These are phyloP conservation scores for Catocala sponsa DNA, from an alignment of 2,888 invertebrate species.

Conservation along the genomic window DNA sequence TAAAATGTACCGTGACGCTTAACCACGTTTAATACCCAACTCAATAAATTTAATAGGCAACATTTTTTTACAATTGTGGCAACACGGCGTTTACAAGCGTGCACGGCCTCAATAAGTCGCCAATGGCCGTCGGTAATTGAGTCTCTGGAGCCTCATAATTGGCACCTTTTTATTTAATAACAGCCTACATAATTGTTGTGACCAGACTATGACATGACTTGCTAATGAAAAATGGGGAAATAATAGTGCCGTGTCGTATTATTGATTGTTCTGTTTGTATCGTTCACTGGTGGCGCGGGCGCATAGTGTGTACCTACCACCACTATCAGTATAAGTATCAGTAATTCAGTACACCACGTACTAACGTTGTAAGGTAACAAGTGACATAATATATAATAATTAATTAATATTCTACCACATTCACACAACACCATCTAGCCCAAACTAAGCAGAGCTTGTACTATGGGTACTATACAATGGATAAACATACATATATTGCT, in stretches of 20 bases:
- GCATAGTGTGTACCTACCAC: too few relatives aligned
- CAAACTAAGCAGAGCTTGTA: too few relatives aligned
- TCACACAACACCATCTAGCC: too few relatives aligned
- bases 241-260: conserved; percentile 29
- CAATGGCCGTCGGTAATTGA: conserved; percentile 69
- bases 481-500: too few relatives aligned
- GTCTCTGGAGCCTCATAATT: conserved; percentile 74
- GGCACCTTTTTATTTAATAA: conserved; percentile 76
- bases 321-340: too few relatives aligned
- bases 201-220: conserved; percentile 44
- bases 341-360: too few relatives aligned
- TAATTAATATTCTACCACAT: too few relatives aligned
- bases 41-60: conserved; percentile 4
- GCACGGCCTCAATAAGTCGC: conserved; percentile 62
- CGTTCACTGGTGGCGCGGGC: conserved; percentile 4
- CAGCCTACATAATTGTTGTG: conserved; percentile 59
- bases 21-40: neutral
- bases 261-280: conserved; percentile 15
- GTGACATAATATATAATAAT: too few relatives aligned
- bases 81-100: conserved; percentile 45
- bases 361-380: too few relatives aligned
- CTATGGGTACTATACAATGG: too few relatives aligned
- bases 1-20: too few relatives aligned
- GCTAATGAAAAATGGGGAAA: conserved; percentile 45
- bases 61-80: conserved; percentile 35